A percentile compares a stretch with the other conserved stretches of the same genome.
Evolutionary conservation across 2,888 invertebrate species (phyloP).

Genomic region (Mythimna ferrago): DNA sequence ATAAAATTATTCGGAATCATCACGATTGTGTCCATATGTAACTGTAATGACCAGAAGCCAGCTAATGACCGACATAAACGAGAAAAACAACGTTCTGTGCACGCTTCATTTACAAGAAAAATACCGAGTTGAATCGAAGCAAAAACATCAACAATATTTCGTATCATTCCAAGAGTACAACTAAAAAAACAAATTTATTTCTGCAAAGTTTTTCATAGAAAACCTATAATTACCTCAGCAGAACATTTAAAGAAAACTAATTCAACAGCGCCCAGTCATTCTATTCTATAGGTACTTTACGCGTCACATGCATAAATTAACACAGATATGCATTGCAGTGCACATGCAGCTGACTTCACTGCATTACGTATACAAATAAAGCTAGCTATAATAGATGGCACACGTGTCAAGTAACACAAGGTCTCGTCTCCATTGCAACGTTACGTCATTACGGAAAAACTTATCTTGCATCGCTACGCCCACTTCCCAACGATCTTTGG

Average conservation of each 20-base stretch:
- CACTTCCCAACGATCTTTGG: conserved; percentile 44
- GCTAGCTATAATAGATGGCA: conserved; percentile 63
- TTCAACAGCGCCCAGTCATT: conserved; percentile 30
- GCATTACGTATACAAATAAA: conserved; percentile 65
- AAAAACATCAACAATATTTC: conserved; percentile 1
- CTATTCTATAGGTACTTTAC: conserved; percentile 23
- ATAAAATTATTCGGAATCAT: conserved; percentile 2
- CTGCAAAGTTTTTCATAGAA: conserved; percentile 10
- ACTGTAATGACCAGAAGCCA: conserved; percentile 1
- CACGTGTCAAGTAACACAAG: conserved; percentile 69
- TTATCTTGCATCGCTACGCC: conserved; percentile 58
- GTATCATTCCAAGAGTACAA: background rate
- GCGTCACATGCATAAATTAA: conserved; percentile 49
- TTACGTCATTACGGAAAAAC: conserved; percentile 67
- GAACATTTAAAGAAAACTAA: conserved; percentile 10
- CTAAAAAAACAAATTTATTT: conserved; percentile 1
- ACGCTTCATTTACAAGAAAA: conserved; percentile 3
- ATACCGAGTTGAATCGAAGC: conserved; percentile 15
- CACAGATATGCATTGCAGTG: conserved; percentile 38
- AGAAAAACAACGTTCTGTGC: background rate
- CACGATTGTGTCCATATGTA: background rate
- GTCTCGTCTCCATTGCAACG: conserved; percentile 67
- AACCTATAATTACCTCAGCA: conserved; percentile 7
- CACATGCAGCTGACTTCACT: conserved; percentile 51
- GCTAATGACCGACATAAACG: background rate